Percentiles rank a stretch among this genome's conserved stretches.
Evolutionary conservation across 1,140 invertebrate genomes (phyloP).

Genomic region (Lanistes nyassanus): DNA sequence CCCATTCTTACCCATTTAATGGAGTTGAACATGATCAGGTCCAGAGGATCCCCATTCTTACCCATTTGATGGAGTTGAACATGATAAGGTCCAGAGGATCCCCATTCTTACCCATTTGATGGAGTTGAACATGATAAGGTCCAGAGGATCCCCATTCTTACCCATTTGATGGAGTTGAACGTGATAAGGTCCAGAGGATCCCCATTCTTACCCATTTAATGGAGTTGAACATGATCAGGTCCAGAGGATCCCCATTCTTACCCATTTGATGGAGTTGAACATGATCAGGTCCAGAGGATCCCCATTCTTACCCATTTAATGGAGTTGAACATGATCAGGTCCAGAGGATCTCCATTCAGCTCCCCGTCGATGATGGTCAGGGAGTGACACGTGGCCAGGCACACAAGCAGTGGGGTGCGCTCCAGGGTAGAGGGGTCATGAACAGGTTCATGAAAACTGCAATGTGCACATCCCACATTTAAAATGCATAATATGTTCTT

Average conservation of each 20-base stretch:
- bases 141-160: slow-evolving; percentile 90
- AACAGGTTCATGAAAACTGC: slow-evolving; percentile 46
- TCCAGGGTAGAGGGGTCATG: slow-evolving; percentile 47
- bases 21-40: slow-evolving; percentile 81
- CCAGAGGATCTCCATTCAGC: slow-evolving; percentile 90
- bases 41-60: slow-evolving; percentile 88
- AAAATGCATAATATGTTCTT: slow-evolving; percentile 5
- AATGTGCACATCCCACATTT: slow-evolving; percentile 5
- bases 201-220: slow-evolving; percentile 77
- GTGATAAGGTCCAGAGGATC: slow-evolving; percentile 93
- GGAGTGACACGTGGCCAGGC: slow-evolving; percentile 89
- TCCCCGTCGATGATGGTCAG: slow-evolving; percentile 85
- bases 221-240: slow-evolving; percentile 81
- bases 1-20: slow-evolving; percentile 76
- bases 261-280: slow-evolving; percentile 73
- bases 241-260: slow-evolving; percentile 88
- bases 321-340: slow-evolving; percentile 81
- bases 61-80: slow-evolving; percentile 73
- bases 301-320: slow-evolving; percentile 77
- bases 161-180: slow-evolving; percentile 72
- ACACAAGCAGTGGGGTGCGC: slow-evolving; percentile 49
- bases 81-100: slow-evolving; percentile 93
- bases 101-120: slow-evolving; percentile 77
- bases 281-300: slow-evolving; percentile 93
- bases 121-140: slow-evolving; percentile 81